Conservation (phyloP, 2,113 vertebrate genomes). For the Halichoerus grypus region DNA sequence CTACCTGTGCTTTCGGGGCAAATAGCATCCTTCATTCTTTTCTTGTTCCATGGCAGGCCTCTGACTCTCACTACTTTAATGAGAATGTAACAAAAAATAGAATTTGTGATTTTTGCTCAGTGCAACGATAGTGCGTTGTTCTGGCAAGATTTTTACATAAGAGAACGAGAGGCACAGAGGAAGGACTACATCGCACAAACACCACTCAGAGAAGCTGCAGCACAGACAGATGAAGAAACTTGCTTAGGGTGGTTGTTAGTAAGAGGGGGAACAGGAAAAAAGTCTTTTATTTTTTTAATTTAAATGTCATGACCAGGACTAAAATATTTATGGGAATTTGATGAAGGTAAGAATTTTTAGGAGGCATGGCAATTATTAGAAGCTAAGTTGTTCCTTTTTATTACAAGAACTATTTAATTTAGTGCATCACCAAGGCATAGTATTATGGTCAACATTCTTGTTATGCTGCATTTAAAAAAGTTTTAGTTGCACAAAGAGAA, state of each 20-base stretch:
- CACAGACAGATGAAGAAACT: neutral
- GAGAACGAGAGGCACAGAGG: neutral
- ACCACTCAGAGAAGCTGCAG: neutral
- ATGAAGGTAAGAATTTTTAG: neutral
- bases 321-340: conserved; percentile 40
- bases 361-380: neutral
- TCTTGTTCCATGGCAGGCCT: neutral
- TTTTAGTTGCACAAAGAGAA: neutral
- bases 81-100: neutral
- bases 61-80: neutral
- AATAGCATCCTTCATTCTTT: neutral
- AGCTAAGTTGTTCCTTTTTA: neutral
- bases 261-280: neutral
- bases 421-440: neutral
- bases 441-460: neutral
- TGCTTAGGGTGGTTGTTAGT: neutral
- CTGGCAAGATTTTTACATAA: neutral
- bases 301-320: neutral
- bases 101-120: neutral
- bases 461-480: neutral
- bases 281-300: neutral
- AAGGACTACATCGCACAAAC: neutral
- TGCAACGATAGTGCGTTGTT: neutral
- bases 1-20: neutral
- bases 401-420: neutral